Conservation (phyloP, 2,888 invertebrate species). For the Hyles lineata region DNA sequence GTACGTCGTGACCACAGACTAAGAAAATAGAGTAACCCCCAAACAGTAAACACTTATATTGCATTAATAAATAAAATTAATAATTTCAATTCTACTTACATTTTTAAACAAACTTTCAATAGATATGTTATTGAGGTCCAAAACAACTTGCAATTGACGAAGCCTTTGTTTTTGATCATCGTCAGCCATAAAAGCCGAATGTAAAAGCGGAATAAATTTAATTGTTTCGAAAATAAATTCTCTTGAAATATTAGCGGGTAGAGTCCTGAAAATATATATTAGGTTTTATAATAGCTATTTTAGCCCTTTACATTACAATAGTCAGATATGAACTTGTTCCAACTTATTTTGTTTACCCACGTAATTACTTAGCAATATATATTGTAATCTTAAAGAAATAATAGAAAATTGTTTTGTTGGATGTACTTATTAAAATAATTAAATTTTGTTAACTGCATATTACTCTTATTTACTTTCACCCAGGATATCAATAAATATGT, state of each 20-base stretch:
- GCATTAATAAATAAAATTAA: too few relatives aligned
- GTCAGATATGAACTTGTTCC: neutral
- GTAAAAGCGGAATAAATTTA: conserved; percentile 62
- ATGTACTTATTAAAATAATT: too few relatives aligned
- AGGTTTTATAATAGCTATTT: neutral
- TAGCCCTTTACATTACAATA: neutral
- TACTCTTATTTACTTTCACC: too few relatives aligned
- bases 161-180: conserved; percentile 54
- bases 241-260: conserved; percentile 63
- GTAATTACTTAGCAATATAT: too few relatives aligned
- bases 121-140: conserved; percentile 68
- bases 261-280: conserved; percentile 50
- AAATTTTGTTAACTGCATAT: too few relatives aligned
- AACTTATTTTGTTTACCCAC: too few relatives aligned
- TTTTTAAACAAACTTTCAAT: conserved; percentile 56
- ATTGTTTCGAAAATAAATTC: conserved; percentile 65
- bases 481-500: too few relatives aligned
- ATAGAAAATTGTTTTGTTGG: too few relatives aligned
- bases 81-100: conserved; percentile 50
- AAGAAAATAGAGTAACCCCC: too few relatives aligned
- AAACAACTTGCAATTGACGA: conserved; percentile 57
- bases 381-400: too few relatives aligned
- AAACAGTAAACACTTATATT: too few relatives aligned
- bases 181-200: conserved; percentile 52
- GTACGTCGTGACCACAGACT: too few relatives aligned